Evolutionary conservation across 2,113 vertebrate species (phyloP).

Genomic region (Lepidothrix coronata): DNA sequence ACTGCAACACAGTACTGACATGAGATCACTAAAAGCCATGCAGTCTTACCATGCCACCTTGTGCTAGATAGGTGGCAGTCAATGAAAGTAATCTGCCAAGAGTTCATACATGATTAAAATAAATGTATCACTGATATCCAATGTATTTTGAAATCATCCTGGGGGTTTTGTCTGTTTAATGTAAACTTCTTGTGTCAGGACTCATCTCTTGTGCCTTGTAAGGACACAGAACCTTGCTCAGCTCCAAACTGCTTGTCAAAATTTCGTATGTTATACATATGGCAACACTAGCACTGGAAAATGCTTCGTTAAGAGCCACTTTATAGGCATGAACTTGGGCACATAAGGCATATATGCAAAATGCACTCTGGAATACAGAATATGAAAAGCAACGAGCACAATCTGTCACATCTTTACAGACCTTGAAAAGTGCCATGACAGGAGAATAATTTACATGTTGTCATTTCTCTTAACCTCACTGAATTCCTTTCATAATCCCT

Average conservation of each 20-base stretch:
- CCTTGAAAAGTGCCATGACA: not conserved
- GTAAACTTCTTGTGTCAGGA: not conserved
- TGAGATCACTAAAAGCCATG: not conserved
- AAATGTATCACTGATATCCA: not conserved
- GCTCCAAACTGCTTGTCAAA: not conserved
- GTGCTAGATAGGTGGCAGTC: not conserved
- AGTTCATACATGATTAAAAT: not conserved
- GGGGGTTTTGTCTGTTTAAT: not conserved
- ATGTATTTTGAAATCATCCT: not conserved
- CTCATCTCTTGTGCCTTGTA: not conserved
- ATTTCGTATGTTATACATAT: not conserved
- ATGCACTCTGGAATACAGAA: not conserved
- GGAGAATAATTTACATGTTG: not conserved
- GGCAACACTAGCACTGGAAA: not conserved
- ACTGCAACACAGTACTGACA: not conserved
- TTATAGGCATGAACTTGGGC: not conserved
- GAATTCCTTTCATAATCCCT: not conserved
- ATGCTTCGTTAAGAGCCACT: not conserved
- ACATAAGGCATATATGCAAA: not conserved
- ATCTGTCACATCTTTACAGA: not conserved
- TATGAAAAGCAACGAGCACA: not conserved
- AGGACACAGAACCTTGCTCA: not conserved
- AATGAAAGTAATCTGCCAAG: not conserved
- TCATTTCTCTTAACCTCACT: not conserved
- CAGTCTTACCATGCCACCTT: not conserved